These are phyloP conservation scores for Archips xylosteana DNA, from an alignment of 2,888 invertebrate genomes.

Conservation along the genomic window DNA sequence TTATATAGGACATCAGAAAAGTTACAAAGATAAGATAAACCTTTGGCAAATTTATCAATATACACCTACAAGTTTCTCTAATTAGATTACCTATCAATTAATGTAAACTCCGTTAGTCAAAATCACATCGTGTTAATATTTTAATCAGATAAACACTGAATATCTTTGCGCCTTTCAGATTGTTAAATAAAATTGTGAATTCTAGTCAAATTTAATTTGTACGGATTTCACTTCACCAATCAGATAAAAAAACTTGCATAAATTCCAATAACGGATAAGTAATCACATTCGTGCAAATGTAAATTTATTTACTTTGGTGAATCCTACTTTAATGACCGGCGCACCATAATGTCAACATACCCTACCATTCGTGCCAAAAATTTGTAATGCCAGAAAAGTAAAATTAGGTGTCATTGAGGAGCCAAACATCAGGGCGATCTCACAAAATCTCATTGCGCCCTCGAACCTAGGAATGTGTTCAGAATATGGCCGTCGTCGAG, in stretches of 20 bases:
- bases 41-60: not conserved
- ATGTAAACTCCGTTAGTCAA: no score
- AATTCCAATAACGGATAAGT: not conserved
- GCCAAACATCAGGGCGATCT: not conserved
- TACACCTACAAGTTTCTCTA: not conserved
- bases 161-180: no score
- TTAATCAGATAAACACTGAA: no score
- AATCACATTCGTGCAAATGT: no score
- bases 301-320: not conserved
- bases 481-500: not conserved
- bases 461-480: not conserved
- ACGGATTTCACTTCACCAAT: no score
- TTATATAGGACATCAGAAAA: not conserved
- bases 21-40: not conserved
- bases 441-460: not conserved
- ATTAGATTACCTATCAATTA: not conserved
- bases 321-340: not conserved
- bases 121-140: no score
- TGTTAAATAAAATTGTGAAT: no score
- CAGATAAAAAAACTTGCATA: not conserved
- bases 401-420: not conserved
- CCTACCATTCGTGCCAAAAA: slow-evolving; percentile 35
- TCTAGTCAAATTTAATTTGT: no score
- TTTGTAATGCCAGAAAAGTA: slow-evolving; percentile 19
- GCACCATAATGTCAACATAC: slow-evolving; percentile 3